These are phyloP conservation scores for Raphicerus campestris DNA, from an alignment of 2,113 vertebrate species.

Conservation along the genomic window DNA sequence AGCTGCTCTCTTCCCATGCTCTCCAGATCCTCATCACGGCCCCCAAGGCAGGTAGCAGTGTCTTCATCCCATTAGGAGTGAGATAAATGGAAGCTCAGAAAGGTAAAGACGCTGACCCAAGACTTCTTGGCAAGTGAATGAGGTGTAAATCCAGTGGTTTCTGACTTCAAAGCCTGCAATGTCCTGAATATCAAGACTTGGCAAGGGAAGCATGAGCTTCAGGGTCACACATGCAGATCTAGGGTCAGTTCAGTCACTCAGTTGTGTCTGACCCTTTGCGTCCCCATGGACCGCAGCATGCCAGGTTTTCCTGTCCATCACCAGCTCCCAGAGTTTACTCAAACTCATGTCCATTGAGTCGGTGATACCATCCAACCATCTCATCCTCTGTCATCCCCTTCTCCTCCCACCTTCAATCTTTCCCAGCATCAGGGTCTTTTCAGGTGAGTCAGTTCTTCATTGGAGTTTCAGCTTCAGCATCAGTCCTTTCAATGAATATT, in stretches of 20 bases:
- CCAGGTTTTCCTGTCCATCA: neutral
- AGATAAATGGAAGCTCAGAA: neutral
- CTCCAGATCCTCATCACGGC: rapidly evolving
- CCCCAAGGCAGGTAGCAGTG: neutral
- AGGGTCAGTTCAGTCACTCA: neutral
- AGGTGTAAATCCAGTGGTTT: neutral
- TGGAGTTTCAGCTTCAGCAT: neutral
- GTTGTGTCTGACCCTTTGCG: neutral
- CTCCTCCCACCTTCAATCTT: neutral
- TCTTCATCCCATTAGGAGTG: neutral
- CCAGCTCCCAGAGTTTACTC: neutral
- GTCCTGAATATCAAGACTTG: neutral
- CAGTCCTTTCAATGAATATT: neutral
- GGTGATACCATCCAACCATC: neutral
- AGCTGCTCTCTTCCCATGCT: neutral
- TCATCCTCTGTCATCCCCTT: neutral
- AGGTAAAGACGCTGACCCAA: neutral
- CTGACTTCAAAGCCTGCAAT: neutral
- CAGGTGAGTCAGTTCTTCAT: neutral
- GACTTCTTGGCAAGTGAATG: neutral
- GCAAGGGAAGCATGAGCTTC: neutral
- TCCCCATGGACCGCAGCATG: rapidly evolving
- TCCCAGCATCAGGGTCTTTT: neutral
- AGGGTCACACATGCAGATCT: neutral
- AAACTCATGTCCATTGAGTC: neutral